Percentiles rank a stretch among this genome's conserved stretches.
These are phyloP conservation scores for Carapus acus DNA, from an alignment of 2,797 vertebrate species.

Conservation along the genomic window DNA sequence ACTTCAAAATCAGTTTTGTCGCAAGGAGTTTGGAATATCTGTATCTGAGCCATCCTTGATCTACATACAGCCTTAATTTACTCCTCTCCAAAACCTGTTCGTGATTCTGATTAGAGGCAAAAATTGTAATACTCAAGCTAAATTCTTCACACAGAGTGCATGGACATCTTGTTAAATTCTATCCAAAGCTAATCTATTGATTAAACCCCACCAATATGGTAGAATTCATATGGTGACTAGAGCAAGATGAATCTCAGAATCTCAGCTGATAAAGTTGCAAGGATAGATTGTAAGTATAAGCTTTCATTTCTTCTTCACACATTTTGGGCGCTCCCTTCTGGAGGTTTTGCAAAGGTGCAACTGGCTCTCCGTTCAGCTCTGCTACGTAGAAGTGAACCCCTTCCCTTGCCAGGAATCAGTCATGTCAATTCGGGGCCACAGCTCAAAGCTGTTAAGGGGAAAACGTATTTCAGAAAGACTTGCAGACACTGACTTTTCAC, in stretches of 20 bases:
- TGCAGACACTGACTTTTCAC: not conserved
- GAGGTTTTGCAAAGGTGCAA: conserved; percentile 96
- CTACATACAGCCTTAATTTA: conserved; percentile 19
- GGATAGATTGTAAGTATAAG: conserved; percentile 99
- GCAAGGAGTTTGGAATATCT: conserved; percentile 2
- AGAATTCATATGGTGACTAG: conserved; percentile 99
- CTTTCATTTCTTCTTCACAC: conserved; percentile 91
- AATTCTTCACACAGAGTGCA: conserved; percentile 82
- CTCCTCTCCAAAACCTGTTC: conserved; percentile 36
- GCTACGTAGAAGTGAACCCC: not conserved
- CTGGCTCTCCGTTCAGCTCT: conserved; percentile 61
- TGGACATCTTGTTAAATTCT: conserved; percentile 95
- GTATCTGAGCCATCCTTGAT: conserved; percentile 15
- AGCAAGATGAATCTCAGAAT: conserved; percentile 99
- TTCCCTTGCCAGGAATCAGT: not conserved
- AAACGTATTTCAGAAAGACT: no score
- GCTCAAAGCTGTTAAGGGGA: no score
- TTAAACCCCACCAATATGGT: conserved; percentile 99
- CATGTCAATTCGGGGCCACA: no score
- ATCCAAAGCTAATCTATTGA: conserved; percentile 99
- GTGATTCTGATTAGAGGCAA: conserved; percentile 45
- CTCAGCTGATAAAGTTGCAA: conserved; percentile 95
- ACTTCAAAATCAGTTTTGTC: conserved; percentile 19
- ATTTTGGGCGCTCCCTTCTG: conserved; percentile 94
- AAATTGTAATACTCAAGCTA: conserved; percentile 45